Evolutionary conservation across 2,888 invertebrate genomes (phyloP).

Genomic region (Tortrix viridana): DNA sequence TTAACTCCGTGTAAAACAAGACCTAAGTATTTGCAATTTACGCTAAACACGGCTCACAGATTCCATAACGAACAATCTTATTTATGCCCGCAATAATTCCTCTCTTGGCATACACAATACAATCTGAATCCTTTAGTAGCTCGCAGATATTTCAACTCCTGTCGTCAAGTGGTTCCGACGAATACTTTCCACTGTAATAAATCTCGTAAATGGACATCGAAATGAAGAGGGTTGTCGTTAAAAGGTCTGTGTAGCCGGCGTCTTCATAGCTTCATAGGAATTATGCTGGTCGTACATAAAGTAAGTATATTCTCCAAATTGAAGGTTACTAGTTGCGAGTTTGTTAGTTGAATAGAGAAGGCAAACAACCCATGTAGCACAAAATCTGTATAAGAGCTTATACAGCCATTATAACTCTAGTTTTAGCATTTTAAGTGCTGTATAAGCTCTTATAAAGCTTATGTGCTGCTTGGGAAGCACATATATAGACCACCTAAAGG

Average conservation of each 20-base stretch:
- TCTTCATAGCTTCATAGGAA: constrained; percentile 46
- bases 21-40: too few relatives aligned
- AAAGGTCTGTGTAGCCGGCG: constrained; percentile 49
- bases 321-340: background rate
- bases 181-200: constrained; percentile 54
- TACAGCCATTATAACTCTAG: too few relatives aligned
- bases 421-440: too few relatives aligned
- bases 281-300: constrained; percentile 7
- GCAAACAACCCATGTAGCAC: too few relatives aligned
- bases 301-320: background rate
- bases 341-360: too few relatives aligned
- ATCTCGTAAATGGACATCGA: constrained; percentile 67
- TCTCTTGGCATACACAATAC: constrained; percentile 30
- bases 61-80: constrained; percentile 17
- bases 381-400: too few relatives aligned
- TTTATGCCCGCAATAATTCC: constrained; percentile 30
- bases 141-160: constrained; percentile 57
- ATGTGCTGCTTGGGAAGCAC: too few relatives aligned
- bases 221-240: constrained; percentile 64
- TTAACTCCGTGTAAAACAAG: too few relatives aligned
- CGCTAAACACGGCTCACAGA: constrained; percentile 5
- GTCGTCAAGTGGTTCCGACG: constrained; percentile 54
- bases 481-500: too few relatives aligned
- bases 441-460: too few relatives aligned
- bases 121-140: constrained; percentile 36